phyloP scores from a whole-genome alignment of 1,140 invertebrate species.

The Hormaphis cornu region DNA sequence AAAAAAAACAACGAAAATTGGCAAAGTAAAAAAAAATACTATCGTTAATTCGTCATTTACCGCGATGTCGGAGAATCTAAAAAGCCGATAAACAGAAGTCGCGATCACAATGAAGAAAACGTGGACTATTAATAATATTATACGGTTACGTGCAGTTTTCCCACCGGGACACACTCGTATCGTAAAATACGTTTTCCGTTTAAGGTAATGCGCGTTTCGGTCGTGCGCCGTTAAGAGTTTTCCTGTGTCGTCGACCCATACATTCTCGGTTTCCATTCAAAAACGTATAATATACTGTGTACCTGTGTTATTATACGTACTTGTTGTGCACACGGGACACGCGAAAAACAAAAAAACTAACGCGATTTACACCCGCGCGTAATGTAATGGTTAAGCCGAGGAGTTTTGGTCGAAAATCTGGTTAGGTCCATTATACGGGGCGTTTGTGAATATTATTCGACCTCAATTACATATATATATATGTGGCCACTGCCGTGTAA shows the following conservation, averaged over 20 bases:
- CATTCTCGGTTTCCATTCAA: not conserved
- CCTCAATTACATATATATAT: too few species aligned
- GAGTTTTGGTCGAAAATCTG: not conserved
- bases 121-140: too few species aligned
- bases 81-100: not conserved
- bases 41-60: too few species aligned
- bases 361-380: not conserved
- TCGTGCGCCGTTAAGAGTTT: conserved; percentile 10
- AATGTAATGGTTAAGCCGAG: too few species aligned
- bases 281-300: too few species aligned
- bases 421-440: not conserved
- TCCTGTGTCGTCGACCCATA: not conserved
- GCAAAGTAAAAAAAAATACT: too few species aligned
- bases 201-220: conserved; percentile 19
- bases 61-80: too few species aligned
- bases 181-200: conserved; percentile 7
- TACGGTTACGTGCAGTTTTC: too few species aligned
- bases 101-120: not conserved
- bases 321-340: not conserved
- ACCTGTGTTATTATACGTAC: too few species aligned
- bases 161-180: not conserved
- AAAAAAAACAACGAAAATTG: too few species aligned
- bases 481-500: not conserved
- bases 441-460: conserved; percentile 19
- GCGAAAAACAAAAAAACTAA: not conserved